These are phyloP conservation scores for Microctenopoma stevenorrisi DNA, from an alignment of 2,797 vertebrate genomes.

Conservation along the genomic window DNA sequence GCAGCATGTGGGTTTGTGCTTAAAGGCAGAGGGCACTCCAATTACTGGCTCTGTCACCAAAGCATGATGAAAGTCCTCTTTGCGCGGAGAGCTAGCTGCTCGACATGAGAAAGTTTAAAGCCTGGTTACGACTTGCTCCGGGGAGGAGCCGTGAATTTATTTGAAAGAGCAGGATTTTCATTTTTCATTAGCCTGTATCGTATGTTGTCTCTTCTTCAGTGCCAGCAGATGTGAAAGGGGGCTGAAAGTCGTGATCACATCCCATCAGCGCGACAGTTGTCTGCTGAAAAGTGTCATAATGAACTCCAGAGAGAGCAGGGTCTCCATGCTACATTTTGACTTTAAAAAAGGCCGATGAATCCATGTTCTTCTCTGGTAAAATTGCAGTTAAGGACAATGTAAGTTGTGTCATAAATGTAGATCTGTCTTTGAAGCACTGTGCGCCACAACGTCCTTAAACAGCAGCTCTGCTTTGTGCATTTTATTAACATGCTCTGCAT, in stretches of 20 bases:
- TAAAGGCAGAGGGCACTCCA: constrained; percentile 62
- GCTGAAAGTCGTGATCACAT: constrained; percentile 42
- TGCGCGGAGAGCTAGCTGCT: constrained; percentile 32
- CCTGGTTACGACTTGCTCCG: constrained; percentile 27
- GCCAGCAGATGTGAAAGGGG: constrained; percentile 20
- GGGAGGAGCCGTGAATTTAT: constrained; percentile 34
- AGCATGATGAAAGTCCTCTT: constrained; percentile 57
- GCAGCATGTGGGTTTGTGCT: constrained; percentile 62
- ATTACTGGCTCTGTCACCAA: constrained; percentile 56
- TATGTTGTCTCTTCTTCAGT: constrained; percentile 19
- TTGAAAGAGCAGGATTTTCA: constrained; percentile 36
- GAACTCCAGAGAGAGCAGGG: constrained; percentile 47
- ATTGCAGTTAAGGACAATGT: not conserved
- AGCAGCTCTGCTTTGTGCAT: constrained; percentile 6
- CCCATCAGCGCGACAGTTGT: constrained; percentile 20
- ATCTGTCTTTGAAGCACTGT: constrained; percentile 4
- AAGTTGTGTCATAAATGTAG: constrained; percentile 9
- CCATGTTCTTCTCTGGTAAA: constrained; percentile 8
- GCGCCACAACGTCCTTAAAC: constrained; percentile 1
- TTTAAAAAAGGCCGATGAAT: too few relatives aligned
- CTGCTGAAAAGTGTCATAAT: constrained; percentile 54
- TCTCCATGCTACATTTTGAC: constrained; percentile 19
- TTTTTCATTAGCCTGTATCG: constrained; percentile 28
- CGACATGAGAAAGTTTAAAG: constrained; percentile 27
- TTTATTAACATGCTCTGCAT: constrained; percentile 43